Conservation (phyloP, 2,797 vertebrate species). For the Hephaestus fuliginosus region DNA sequence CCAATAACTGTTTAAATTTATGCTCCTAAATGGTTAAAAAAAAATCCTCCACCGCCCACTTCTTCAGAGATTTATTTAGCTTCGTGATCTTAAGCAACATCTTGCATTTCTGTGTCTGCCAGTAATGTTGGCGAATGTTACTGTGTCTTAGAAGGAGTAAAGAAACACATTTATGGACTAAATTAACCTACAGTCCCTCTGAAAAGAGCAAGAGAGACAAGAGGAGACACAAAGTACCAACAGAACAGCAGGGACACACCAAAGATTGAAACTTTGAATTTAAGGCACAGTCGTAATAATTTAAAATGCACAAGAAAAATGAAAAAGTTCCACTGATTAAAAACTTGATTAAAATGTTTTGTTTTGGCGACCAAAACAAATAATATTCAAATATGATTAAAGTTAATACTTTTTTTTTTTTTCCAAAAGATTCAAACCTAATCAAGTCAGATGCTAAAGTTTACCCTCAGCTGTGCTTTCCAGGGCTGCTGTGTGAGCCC, state of each 20-base stretch:
- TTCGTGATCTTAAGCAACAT: slow-evolving; percentile 1
- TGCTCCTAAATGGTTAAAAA: background rate
- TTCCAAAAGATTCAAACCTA: too few relatives aligned
- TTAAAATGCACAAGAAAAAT: background rate
- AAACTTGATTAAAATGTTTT: too few relatives aligned
- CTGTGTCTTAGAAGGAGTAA: background rate
- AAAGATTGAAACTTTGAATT: background rate
- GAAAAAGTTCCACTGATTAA: background rate
- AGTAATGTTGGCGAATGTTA: background rate
- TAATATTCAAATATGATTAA: too few relatives aligned
- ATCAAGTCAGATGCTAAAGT: too few relatives aligned
- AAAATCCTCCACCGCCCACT: background rate
- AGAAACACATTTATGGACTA: background rate
- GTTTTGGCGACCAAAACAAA: too few relatives aligned
- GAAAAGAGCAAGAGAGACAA: slow-evolving; percentile 3
- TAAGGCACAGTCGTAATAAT: background rate
- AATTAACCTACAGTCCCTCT: background rate
- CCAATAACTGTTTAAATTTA: too few relatives aligned
- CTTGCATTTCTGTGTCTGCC: background rate
- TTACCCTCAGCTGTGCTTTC: too few relatives aligned
- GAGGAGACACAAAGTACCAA: background rate
- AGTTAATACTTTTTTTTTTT: too few relatives aligned
- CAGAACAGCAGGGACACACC: background rate
- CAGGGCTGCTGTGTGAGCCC: too few relatives aligned
- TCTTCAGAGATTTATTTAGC: background rate